Percentiles rank a stretch among this genome's conserved stretches.
These are phyloP conservation scores for Eurytoma californica DNA, from an alignment of 2,888 invertebrate genomes.

Conservation along the genomic window DNA sequence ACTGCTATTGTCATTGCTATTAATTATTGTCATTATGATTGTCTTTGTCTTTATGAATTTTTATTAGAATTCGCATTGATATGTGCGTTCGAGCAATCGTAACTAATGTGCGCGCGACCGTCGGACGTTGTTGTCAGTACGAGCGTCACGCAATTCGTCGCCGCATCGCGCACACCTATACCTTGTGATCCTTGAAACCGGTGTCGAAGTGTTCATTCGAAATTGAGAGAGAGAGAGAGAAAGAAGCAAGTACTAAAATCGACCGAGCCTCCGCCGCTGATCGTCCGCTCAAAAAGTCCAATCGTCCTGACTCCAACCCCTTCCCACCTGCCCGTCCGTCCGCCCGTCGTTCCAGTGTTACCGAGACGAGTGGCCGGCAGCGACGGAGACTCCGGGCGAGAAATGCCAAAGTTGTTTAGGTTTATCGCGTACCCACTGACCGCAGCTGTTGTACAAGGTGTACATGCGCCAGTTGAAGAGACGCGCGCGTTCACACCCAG, in stretches of 20 bases:
- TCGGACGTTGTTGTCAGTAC: slow-evolving; percentile 7
- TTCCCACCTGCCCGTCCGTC: too few species aligned
- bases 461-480: slow-evolving; percentile 52
- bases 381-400: slow-evolving; percentile 57
- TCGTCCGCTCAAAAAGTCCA: not conserved
- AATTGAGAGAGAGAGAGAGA: slow-evolving; percentile 47
- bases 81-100: slow-evolving; percentile 19
- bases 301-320: too few species aligned
- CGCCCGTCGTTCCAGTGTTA: too few species aligned
- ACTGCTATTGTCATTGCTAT: slow-evolving; percentile 59
- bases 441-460: slow-evolving; percentile 61
- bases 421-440: slow-evolving; percentile 66
- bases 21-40: slow-evolving; percentile 58
- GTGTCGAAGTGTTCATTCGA: slow-evolving; percentile 41
- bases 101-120: slow-evolving; percentile 10
- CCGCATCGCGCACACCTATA: not conserved
- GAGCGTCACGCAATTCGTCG: not conserved
- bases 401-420: slow-evolving; percentile 75
- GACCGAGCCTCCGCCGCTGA: slow-evolving; percentile 40
- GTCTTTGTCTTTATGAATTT: slow-evolving; percentile 53
- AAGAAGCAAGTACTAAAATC: slow-evolving; percentile 57
- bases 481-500: not conserved
- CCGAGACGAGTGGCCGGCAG: slow-evolving; percentile 27
- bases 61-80: slow-evolving; percentile 29
- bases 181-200: slow-evolving; percentile 31